Percentiles rank a stretch among this genome's conserved stretches.
Evolutionary conservation across 2,888 invertebrate genomes (phyloP).

Genomic region (Melitaea athalia): DNA sequence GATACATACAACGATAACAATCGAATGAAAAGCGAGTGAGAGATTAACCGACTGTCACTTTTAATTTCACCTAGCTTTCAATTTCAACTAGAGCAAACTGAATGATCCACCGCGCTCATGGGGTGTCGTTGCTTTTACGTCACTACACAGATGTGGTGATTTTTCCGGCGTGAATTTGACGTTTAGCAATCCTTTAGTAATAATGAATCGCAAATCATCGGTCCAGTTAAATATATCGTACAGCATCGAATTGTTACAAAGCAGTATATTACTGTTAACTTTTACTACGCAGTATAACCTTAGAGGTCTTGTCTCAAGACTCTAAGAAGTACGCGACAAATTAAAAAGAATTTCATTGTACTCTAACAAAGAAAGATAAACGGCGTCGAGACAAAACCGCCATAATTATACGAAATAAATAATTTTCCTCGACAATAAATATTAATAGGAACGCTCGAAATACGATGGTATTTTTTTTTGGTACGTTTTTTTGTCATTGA

Average conservation of each 20-base stretch:
- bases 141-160: too few relatives aligned
- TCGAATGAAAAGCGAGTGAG: too few relatives aligned
- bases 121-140: too few relatives aligned
- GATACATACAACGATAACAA: too few relatives aligned
- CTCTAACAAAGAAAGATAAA: constrained; percentile 38
- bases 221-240: too few relatives aligned
- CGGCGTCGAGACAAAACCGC: constrained; percentile 20
- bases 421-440: constrained; percentile 14
- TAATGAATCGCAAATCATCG: too few relatives aligned
- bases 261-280: neutral
- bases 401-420: constrained; percentile 16
- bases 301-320: constrained; percentile 57
- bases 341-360: constrained; percentile 62
- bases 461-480: constrained; percentile 10
- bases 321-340: constrained; percentile 57
- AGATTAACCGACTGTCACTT: too few relatives aligned
- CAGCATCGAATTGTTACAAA: neutral
- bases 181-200: too few relatives aligned
- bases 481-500: constrained; percentile 4
- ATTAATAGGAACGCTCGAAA: constrained; percentile 15
- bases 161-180: too few relatives aligned
- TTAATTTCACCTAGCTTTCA: too few relatives aligned
- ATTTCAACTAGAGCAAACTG: too few relatives aligned
- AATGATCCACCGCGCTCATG: too few relatives aligned
- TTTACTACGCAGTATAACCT: constrained; percentile 42